Percentiles rank a stretch among this genome's conserved stretches.
phyloP scores from a whole-genome alignment of 2,113 vertebrate species.

The Equus quagga region DNA sequence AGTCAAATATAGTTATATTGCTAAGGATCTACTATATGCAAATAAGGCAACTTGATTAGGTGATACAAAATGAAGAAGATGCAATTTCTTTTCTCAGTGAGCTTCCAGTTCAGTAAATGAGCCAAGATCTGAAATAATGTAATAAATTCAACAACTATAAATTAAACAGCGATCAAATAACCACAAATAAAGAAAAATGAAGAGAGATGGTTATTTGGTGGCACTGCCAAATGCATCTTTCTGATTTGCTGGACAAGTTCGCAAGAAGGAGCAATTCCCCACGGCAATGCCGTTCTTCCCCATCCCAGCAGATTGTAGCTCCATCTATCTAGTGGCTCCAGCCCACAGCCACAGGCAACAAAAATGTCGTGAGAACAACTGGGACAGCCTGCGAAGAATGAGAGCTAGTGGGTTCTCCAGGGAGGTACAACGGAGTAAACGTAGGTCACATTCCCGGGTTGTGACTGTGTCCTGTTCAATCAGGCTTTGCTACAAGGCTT shows the following conservation, averaged over 20 bases:
- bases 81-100: not conserved
- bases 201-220: not conserved
- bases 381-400: not conserved
- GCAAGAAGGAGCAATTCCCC: not conserved
- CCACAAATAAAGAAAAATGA: not conserved
- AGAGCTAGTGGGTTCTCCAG: not conserved
- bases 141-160: not conserved
- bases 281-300: too few relatives aligned
- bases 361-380: not conserved
- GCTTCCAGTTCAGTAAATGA: not conserved
- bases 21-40: not conserved
- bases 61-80: not conserved
- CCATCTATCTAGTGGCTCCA: not conserved
- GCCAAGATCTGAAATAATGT: not conserved
- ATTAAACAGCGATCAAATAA: not conserved
- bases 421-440: not conserved
- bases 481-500: not conserved
- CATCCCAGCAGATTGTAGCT: too few relatives aligned
- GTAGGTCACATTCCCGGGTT: not conserved
- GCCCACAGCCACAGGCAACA: not conserved
- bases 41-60: not conserved
- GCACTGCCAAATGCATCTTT: not conserved
- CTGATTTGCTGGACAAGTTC: not conserved
- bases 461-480: not conserved
- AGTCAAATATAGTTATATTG: not conserved